Evolutionary conservation across 64 coral and sea anemone species (phyloP), one percentile per base, ranked within the genome.

Genomic region (Montipora foliosa): DNA sequence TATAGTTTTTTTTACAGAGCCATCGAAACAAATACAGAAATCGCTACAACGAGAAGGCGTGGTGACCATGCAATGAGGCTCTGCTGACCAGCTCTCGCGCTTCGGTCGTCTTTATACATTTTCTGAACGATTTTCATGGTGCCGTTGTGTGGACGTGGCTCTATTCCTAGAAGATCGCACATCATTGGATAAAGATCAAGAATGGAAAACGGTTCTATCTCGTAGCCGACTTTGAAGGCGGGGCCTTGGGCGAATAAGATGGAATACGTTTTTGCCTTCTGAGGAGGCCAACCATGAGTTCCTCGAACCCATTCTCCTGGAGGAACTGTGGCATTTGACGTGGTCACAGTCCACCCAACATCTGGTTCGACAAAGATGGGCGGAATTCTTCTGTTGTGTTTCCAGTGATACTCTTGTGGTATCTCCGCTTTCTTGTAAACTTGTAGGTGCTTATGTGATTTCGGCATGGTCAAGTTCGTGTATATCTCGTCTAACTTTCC

Each of bases 401-500:
- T 75, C 20, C 64, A 79, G 76, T 93, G 91, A 17, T 79, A 93
- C 5, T 68, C 84, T 21, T 87, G 74, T 6, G 91, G 91, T 17
- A 88, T 93, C 25, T 93, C 68, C 46, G 87, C 82, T 66, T 80
- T 93, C 49, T 93, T 93, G 91, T 93, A 93, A 17, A 88, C 73
- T 49, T n/a, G 52, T 7, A 60, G 45, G 16, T 87, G 91, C 1
- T 79, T 48, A 5, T 83, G 83, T 49, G 20, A 19, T 1, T 87
- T 87, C 3, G 68, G n/a, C 22, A 75, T 61, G 6, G 90, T 92
- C 10, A 92, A 73, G 15, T 92, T 92, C 4, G 15, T 79, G 22
- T 75, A 92, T 49, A 92, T 84, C 59, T 96, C 95, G 45, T 93
- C 81, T 16, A 96, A 79, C 68, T 90, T 96, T 16, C 87, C 87